Base-by-base conservation (phyloP, 1,140 invertebrate genomes). In the Drosophila orosa region DNA sequence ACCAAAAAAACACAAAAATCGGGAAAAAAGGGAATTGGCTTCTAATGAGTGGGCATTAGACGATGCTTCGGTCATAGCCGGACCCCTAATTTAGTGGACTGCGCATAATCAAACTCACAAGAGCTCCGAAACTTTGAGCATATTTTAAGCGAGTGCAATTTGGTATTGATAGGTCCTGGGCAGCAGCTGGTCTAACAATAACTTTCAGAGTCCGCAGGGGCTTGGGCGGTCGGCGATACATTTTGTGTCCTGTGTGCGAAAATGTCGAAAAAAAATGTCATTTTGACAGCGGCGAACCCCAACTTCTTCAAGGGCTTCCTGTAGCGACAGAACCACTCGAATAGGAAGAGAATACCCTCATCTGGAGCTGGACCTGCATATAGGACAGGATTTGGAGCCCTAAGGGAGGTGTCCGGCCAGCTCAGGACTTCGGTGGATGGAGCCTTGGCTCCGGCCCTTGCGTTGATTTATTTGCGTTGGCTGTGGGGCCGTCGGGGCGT, bases 31-130 rank as follows among this genome's bases (percentile, higher is more conserved):
- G 68, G 48, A 56, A 42, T 33, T 69, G 50, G 47, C 65, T 68
- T 68, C 78, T 87, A 87, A 86, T 86, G 83, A 82, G 78, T 69
- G 75, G 71, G 82, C 78, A 86, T 86, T 86, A 86, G 74, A 69
- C 73, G 47, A 59, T 50, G 13, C 37, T 39, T 48, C 27, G 50
- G 61, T 19, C 44, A 48, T 25, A 19, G 33, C 17, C 39, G 66
- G 37, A 63, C 67, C 74, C 78, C 47, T 78, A 86, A 86, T 87
- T 86, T 73, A 75, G 31, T 55, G 33, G 33, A 29, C 35, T 25
- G 29, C 24, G 69, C 52, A 80, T 81, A 85, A 85, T 85, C 82
- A 80, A 80, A 79, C 59, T 61, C 78, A 50, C 57, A 74, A 67
- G 39, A 66, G 42, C 22, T 10, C 10, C 24, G 25, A 22, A 80